Base-by-base conservation (phyloP, 2,113 vertebrate species). In the Eubucco bourcierii region DNA sequence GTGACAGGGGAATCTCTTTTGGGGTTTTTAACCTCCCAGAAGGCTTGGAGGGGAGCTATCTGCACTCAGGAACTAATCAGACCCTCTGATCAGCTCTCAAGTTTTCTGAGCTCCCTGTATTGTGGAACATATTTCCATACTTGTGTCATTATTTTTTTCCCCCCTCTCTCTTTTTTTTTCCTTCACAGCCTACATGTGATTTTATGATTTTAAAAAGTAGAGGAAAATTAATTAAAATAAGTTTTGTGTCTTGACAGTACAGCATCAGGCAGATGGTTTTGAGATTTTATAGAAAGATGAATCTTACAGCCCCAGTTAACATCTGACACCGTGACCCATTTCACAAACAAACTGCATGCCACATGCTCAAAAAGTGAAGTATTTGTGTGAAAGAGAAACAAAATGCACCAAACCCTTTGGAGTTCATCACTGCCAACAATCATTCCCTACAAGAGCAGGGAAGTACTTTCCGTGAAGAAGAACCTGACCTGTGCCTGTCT, bases 311-410 rank as follows among this genome's bases (percentile, higher is more conserved):
- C 31, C 12, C 44, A 34, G 34, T 61, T 91, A 93, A 70, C 77
- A 74, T 87, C 84, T 91, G 78, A 94, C 79, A 39, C 65, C 2
- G 4, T 27, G 87, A 94, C 88, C 88, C 28, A 4, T 81, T 90
- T 90, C 65, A 89, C 68, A 73, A 85, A 80, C 0, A 1, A 91
- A 72, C 46, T 56, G 63, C 58, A 19, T 68, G 61, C 66, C 81
- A 67, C 85, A 74, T 95, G 78, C 87, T 97, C 76, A 74, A 80
- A 47, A 84, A 95, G 66, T 67, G 63, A 93, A 94, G 74, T 78
- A 66, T 90, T 91, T 70, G 56, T 86, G 83, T 68, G 70, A 78
- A 94, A 94, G 60, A 66, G 78, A 50, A 78, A 53, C 41, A 37
- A 80, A 90, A 52, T 10, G 33, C 50, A 60, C 65, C 53, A 74